Conservation (phyloP, 2,888 invertebrate species). For the Pherbina coryleti region DNA sequence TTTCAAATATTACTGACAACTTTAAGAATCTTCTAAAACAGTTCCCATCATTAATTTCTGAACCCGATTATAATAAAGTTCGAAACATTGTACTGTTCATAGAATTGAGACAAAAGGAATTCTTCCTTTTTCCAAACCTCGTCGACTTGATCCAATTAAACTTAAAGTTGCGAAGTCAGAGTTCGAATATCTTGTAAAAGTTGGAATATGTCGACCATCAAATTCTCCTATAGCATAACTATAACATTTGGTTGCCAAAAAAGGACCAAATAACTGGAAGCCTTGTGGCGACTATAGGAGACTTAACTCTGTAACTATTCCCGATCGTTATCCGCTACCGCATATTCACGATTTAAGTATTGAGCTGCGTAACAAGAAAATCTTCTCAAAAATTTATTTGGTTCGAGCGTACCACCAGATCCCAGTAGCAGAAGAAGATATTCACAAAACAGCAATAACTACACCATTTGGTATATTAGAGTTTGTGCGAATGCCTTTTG, state of each 20-base stretch:
- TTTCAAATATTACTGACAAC: neutral
- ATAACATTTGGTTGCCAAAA: neutral
- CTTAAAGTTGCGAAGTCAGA: no score
- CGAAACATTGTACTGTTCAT: neutral
- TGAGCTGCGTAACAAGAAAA: neutral
- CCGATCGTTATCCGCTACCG: conserved; percentile 11
- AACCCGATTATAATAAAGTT: neutral
- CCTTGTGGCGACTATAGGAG: conserved; percentile 10
- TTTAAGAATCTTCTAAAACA: neutral
- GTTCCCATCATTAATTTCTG: neutral
- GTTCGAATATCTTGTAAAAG: no score
- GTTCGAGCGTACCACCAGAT: conserved; percentile 5
- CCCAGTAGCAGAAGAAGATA: neutral
- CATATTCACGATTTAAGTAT: conserved; percentile 12
- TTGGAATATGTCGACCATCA: no score
- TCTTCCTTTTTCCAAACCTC: no score
- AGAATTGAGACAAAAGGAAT: neutral
- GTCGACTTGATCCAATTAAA: no score
- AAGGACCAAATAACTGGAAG: neutral
- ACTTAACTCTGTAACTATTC: neutral
- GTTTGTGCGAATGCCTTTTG: conserved; percentile 9
- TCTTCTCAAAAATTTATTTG: neutral
- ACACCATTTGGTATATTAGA: conserved; percentile 17
- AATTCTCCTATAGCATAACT: neutral
- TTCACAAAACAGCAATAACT: neutral